These are phyloP conservation scores for Salpingus planirostris DNA, from an alignment of 2,888 invertebrate genomes.

Conservation along the genomic window DNA sequence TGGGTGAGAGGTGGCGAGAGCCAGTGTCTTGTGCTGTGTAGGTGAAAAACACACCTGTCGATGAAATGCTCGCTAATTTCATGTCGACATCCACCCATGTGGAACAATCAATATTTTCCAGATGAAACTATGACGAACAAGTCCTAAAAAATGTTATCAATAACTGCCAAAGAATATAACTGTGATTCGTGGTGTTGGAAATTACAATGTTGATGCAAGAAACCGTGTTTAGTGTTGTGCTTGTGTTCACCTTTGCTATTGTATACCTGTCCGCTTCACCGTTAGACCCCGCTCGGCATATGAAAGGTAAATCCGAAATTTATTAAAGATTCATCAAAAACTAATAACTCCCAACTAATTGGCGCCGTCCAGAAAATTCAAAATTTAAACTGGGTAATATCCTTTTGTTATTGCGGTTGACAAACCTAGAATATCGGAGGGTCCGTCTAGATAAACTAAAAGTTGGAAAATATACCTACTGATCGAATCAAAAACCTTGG, in stretches of 20 bases:
- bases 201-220: slow-evolving; percentile 28
- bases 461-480: no score
- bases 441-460: no score
- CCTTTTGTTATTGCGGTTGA: no score
- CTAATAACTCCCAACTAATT: no score
- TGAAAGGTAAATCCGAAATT: no score
- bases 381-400: no score
- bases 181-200: slow-evolving; percentile 23
- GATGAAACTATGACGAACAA: slow-evolving; percentile 4
- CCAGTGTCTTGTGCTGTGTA: slow-evolving; percentile 7
- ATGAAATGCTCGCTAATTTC: slow-evolving; percentile 17
- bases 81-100: slow-evolving; percentile 1
- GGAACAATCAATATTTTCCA: slow-evolving; percentile 1
- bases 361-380: no score
- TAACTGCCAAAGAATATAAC: slow-evolving; percentile 21
- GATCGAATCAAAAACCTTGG: no score
- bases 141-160: slow-evolving; percentile 20
- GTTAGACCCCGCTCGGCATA: slow-evolving; percentile 29
- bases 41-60: slow-evolving; percentile 12
- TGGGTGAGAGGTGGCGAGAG: slow-evolving; percentile 12
- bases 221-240: slow-evolving; percentile 26
- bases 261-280: slow-evolving; percentile 28
- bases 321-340: no score
- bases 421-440: no score
- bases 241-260: slow-evolving; percentile 26